Conservation (phyloP, 2,113 vertebrate species). For the Rhea pennata region DNA sequence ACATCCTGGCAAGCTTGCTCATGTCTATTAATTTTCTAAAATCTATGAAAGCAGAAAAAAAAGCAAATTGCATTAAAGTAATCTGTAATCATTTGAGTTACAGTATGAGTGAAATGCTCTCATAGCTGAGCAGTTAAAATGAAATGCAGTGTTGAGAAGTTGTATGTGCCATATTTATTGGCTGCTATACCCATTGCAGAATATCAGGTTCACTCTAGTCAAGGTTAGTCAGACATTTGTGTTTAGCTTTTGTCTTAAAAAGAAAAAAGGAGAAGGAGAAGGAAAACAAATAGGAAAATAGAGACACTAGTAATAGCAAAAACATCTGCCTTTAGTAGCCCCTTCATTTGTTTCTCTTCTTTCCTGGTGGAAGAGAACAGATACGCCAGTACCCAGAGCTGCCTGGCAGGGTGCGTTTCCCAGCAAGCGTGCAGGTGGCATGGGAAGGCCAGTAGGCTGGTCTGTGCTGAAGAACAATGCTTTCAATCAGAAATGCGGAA, state of each 20-base stretch:
- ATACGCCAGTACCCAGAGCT: background rate
- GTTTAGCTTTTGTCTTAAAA: background rate
- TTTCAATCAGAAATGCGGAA: constrained; percentile 24
- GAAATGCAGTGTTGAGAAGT: constrained; percentile 39
- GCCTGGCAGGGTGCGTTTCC: background rate
- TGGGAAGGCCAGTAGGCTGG: background rate
- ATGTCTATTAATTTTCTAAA: constrained; percentile 70
- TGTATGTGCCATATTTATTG: constrained; percentile 48
- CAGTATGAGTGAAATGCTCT: constrained; percentile 61
- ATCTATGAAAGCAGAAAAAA: constrained; percentile 51
- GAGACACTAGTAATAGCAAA: background rate
- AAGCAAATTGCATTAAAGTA: constrained; percentile 70
- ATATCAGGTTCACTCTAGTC: constrained; percentile 21
- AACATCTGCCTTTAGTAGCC: background rate
- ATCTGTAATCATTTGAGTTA: constrained; percentile 73
- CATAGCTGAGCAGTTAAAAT: constrained; percentile 60
- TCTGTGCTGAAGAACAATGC: background rate
- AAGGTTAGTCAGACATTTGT: constrained; percentile 36
- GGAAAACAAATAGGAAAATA: background rate
- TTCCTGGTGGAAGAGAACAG: background rate
- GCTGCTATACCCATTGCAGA: background rate
- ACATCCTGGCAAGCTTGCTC: constrained; percentile 67
- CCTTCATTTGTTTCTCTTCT: background rate
- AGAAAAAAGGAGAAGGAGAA: background rate
- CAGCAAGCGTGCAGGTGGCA: background rate